These are phyloP conservation scores for Cichladusa arquata DNA, from an alignment of 2,113 vertebrate genomes.

Conservation along the genomic window DNA sequence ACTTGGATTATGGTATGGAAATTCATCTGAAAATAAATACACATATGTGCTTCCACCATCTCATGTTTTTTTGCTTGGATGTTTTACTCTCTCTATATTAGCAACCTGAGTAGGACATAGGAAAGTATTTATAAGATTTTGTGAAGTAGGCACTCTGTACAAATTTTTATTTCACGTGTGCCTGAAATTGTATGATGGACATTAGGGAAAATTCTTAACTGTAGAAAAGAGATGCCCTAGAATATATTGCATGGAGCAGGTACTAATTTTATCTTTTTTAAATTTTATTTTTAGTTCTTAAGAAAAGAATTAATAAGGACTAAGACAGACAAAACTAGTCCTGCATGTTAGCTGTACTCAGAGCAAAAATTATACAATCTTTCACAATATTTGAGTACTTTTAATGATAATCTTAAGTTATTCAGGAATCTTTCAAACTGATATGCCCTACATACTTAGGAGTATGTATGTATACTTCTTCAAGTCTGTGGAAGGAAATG, in stretches of 20 bases:
- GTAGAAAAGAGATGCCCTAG: not conserved
- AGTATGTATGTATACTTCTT: not conserved
- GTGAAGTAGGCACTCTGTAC: not conserved
- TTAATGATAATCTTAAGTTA: not conserved
- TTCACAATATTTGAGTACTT: not conserved
- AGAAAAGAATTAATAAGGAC: not conserved
- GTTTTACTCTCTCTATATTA: not conserved
- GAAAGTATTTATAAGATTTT: not conserved
- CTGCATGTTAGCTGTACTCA: not conserved
- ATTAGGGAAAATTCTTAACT: not conserved
- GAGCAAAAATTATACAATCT: not conserved
- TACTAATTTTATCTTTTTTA: not conserved
- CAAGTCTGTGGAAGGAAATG: not conserved
- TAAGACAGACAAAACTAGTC: not conserved
- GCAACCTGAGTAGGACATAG: not conserved
- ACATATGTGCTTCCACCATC: fast-evolving
- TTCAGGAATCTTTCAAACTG: not conserved
- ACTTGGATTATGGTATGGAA: not conserved
- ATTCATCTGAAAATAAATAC: not conserved
- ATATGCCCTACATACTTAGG: not conserved
- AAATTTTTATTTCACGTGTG: not conserved
- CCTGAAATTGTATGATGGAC: not conserved
- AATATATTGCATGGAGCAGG: not conserved
- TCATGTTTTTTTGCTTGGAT: not conserved
- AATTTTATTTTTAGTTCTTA: not conserved